Base-by-base conservation (phyloP, 2,797 vertebrate genomes). In the Myripristis murdjan region DNA sequence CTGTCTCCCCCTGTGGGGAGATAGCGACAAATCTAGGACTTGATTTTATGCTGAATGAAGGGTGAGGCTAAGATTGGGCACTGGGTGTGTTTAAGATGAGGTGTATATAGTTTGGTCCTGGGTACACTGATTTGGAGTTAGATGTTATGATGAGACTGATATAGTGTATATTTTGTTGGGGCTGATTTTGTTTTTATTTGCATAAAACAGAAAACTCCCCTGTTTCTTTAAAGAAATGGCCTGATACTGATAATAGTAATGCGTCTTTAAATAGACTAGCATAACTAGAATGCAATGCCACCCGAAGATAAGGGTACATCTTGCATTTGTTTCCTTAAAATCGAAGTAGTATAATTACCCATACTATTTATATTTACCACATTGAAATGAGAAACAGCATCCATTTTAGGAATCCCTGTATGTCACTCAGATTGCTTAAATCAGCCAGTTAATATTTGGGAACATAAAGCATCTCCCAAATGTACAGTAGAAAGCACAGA, bases 41-140 rank as follows among this genome's bases (percentile, higher is more conserved):
- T 82, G 83, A 87, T 87, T 85, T 75, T 47, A 48, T 87, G 41
- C 65, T 73, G 70, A 37, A 75, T 72, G 43, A 39, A 77, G 64
- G 11, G 46, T 1, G 7, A 73, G 64, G 69, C 56, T 77, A 64
- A 78, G 70, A 79, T 73, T 87, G 64, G 49, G 67, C 76, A 22
- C 46, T 47, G 48, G 78, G n/a, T n/a, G 64, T 53, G 64, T 69
- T 68, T 77, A 59, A 63, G 68, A 79, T 77, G 76, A 77, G 53
- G 64, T 69, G n/a, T n/a, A n/a, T n/a, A n/a, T 35, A 43, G 59
- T 70, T 1, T 2, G 61, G 55, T 48, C 33, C 47, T 55, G 63
- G 75, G 7, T 7, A 18, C 10, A 63, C 59, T 67, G 39, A 67
- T 79, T 39, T 58, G 44, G n/a, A 57, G 46, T 46, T 24, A 52